Percentiles rank a stretch among this genome's conserved stretches.
These are phyloP conservation scores for Pteropus alecto DNA, from an alignment of 2,113 vertebrate genomes.

Conservation along the genomic window DNA sequence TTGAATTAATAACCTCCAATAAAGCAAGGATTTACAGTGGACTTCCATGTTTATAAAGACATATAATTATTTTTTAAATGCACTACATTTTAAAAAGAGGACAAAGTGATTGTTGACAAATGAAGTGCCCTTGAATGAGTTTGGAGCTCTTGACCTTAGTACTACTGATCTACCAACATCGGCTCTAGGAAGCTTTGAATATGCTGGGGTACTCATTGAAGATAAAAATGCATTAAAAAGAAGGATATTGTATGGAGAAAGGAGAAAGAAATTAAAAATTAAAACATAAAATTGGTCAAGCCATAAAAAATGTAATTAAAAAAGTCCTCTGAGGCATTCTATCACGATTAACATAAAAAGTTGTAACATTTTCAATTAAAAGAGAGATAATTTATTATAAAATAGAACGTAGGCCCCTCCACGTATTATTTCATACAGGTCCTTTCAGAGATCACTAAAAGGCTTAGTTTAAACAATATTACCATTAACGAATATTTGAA, in stretches of 20 bases:
- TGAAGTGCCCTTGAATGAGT: neutral
- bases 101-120: neutral
- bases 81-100: neutral
- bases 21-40: neutral
- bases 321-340: constrained; percentile 57
- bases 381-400: constrained; percentile 40
- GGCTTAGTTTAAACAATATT: neutral
- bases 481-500: constrained; percentile 12
- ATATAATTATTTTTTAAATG: neutral
- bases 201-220: neutral
- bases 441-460: constrained; percentile 20
- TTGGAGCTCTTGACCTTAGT: neutral
- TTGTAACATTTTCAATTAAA: constrained; percentile 67
- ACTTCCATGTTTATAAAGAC: neutral
- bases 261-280: constrained; percentile 64
- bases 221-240: neutral
- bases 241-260: neutral
- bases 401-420: constrained; percentile 15
- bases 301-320: constrained; percentile 64
- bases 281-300: constrained; percentile 65
- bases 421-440: neutral
- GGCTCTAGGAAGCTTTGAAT: neutral
- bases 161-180: neutral
- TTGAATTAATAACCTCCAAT: neutral
- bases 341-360: constrained; percentile 64